A percentile compares a stretch with the other conserved stretches of the same genome.
Conservation (phyloP, 2,797 vertebrate species). For the Meriones psammophilus region DNA sequence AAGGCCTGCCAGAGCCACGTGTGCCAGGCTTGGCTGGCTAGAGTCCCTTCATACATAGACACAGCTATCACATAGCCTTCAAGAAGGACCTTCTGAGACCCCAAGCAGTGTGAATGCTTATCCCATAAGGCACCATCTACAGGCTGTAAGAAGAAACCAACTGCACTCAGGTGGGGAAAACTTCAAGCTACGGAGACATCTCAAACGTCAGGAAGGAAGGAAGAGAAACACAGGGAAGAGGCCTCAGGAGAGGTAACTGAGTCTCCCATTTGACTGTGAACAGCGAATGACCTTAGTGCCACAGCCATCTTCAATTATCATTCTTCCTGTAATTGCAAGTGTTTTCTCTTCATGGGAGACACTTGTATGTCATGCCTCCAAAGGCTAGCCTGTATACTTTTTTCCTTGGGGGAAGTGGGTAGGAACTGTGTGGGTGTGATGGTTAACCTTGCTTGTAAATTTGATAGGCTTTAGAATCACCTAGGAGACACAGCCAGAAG, state of each 20-base stretch:
- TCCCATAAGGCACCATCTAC: not conserved
- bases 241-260: not conserved
- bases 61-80: not conserved
- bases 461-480: not conserved
- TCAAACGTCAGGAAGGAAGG: not conserved
- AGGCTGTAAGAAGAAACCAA: not conserved
- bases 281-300: too few species aligned
- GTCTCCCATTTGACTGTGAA: not conserved
- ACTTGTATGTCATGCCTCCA: not conserved
- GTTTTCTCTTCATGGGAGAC: not conserved
- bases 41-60: not conserved
- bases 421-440: not conserved
- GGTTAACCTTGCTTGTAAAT: not conserved
- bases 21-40: not conserved
- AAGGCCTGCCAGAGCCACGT: not conserved
- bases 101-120: not conserved
- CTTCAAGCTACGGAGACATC: not conserved
- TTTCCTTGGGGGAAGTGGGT: not conserved
- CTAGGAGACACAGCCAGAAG: not conserved
- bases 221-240: not conserved
- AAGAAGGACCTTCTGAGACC: not conserved
- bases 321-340: not conserved
- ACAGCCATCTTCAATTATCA: not conserved
- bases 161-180: not conserved
- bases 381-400: not conserved